phyloP scores from a whole-genome alignment of 92 coral and sea anemone genomes.

The Porites lobata region DNA sequence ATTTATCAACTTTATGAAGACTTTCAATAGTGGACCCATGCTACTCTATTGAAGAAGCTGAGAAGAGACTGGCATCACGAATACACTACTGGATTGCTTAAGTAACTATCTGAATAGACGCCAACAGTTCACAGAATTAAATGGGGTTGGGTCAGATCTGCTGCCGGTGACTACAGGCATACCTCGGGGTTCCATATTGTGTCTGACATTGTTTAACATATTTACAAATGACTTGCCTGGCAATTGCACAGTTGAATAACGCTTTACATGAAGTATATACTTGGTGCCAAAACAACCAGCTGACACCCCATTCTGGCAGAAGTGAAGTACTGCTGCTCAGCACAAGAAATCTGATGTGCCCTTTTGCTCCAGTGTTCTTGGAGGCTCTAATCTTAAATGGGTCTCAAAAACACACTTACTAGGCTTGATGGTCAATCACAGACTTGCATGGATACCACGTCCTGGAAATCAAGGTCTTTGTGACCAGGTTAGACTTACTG shows the following conservation, averaged over 20 bases:
- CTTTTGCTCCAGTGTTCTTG: constrained; percentile 5
- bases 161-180: constrained; percentile 23
- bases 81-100: neutral
- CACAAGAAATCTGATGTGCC: neutral
- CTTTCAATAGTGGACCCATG: neutral
- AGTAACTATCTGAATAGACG: neutral
- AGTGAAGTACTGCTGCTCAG: constrained; percentile 42
- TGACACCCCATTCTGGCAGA: constrained; percentile 35
- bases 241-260: neutral
- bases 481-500: constrained; percentile 31
- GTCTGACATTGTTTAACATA: neutral
- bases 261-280: neutral
- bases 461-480: constrained; percentile 31
- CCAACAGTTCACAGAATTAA: constrained; percentile 20
- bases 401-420: constrained; percentile 21
- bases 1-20: constrained; percentile 24
- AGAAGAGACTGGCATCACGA: constrained; percentile 7
- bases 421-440: constrained; percentile 44
- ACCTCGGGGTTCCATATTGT: neutral
- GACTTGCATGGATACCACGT: constrained; percentile 45
- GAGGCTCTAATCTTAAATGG: constrained; percentile 11
- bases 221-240: constrained; percentile 24
- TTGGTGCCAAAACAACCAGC: constrained; percentile 20
- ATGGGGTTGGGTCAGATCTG: constrained; percentile 23
- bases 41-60: neutral